Conservation (phyloP, 2,797 vertebrate species). For the Paratrypauchen microcephalus region DNA sequence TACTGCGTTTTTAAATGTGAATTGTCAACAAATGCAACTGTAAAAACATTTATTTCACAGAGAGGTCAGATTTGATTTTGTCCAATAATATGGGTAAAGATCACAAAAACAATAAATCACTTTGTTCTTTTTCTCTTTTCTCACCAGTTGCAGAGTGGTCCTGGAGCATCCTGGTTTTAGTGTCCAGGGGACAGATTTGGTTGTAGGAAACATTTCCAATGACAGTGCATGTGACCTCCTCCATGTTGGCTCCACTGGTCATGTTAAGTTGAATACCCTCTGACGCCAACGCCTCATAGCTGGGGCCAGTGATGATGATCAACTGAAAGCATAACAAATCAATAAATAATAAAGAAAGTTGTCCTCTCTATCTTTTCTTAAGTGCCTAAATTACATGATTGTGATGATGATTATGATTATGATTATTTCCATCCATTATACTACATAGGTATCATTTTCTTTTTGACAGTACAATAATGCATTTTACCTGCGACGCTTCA, state of each 20-base stretch:
- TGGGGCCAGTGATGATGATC: conserved; percentile 88
- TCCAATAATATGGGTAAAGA: background rate
- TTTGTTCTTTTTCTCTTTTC: background rate
- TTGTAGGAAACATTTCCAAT: conserved; percentile 83
- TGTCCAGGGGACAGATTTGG: conserved; percentile 74
- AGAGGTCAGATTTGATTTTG: background rate
- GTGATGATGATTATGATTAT: too few relatives aligned
- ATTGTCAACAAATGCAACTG: background rate
- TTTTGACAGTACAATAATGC: too few relatives aligned
- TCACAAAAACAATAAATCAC: background rate
- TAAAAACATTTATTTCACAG: background rate
- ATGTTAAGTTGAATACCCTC: conserved; percentile 88
- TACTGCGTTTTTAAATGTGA: background rate
- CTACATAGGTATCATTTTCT: too few relatives aligned
- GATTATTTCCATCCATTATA: too few relatives aligned
- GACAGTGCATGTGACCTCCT: conserved; percentile 82
- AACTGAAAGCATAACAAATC: conserved; percentile 61
- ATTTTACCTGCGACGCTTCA: conserved; percentile 83
- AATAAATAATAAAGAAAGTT: background rate
- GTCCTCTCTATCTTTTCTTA: background rate
- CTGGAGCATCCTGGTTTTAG: conserved; percentile 52
- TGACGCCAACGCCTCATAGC: conserved; percentile 83
- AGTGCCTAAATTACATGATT: too few relatives aligned
- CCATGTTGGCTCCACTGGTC: conserved; percentile 64
- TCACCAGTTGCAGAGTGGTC: conserved; percentile 77